These are phyloP conservation scores for Bombylius major DNA, from an alignment of 2,888 invertebrate genomes.

Conservation along the genomic window DNA sequence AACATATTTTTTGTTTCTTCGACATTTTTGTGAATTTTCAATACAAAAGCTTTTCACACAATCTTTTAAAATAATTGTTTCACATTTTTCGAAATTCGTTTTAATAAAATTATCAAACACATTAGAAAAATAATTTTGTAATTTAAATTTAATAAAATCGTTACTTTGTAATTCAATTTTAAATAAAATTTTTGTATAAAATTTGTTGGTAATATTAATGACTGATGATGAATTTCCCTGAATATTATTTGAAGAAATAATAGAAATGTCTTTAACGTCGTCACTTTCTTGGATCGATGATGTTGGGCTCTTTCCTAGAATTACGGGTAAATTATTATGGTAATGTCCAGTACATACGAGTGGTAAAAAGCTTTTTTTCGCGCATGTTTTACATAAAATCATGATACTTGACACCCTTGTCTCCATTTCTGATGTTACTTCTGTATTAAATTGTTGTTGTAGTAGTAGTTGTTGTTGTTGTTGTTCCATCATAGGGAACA, in stretches of 20 bases:
- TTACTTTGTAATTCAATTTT: too few species aligned
- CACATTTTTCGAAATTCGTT: neutral
- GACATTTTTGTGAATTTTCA: neutral
- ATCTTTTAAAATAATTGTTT: neutral
- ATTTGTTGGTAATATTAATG: too few species aligned
- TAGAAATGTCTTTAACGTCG: neutral
- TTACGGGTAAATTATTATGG: too few species aligned
- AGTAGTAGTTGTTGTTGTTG: slow-evolving; percentile 3
- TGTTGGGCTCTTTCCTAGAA: slow-evolving; percentile 6
- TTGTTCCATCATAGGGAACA: neutral
- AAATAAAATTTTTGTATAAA: too few species aligned
- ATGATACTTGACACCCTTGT: slow-evolving; percentile 4
- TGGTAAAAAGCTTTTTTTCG: slow-evolving; percentile 1
- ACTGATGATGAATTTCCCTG: too few species aligned
- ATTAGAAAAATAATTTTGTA: neutral
- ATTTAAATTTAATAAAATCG: neutral
- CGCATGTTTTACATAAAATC: slow-evolving; percentile 13
- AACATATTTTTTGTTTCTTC: neutral
- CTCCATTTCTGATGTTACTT: neutral
- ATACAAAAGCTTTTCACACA: neutral
- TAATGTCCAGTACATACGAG: slow-evolving; percentile 6
- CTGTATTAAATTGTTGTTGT: neutral
- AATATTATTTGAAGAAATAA: too few species aligned
- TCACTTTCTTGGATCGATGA: slow-evolving; percentile 12
- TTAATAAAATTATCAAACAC: neutral